These are phyloP conservation scores for Hirundichthys speculiger DNA, from an alignment of 2,113 vertebrate species.

Conservation along the genomic window DNA sequence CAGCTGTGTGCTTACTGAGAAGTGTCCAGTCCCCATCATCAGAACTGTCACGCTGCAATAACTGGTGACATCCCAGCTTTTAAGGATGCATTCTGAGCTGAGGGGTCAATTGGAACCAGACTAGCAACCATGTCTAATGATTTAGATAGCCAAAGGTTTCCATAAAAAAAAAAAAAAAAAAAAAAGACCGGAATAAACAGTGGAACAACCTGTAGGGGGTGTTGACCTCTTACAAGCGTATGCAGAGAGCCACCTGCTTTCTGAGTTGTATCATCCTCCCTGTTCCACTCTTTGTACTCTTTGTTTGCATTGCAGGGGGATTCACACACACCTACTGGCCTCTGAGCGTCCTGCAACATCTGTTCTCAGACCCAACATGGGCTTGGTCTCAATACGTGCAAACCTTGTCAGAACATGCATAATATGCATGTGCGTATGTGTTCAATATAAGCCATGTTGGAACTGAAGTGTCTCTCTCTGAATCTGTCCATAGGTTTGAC, in stretches of 20 bases:
- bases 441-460: not conserved
- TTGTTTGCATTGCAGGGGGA: slow-evolving; percentile 3
- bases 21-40: too few relatives aligned
- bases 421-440: not conserved
- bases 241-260: slow-evolving; percentile 6
- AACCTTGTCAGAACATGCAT: not conserved
- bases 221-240: slow-evolving; percentile 2
- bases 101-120: slow-evolving; percentile 8
- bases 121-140: slow-evolving; percentile 1
- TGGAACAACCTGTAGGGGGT: not conserved
- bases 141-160: slow-evolving; percentile 21
- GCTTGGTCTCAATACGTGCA: not conserved
- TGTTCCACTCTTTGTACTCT: not conserved
- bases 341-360: not conserved
- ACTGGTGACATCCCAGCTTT: slow-evolving; percentile 5
- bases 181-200: slow-evolving; percentile 1
- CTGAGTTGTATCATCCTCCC: slow-evolving; percentile 4
- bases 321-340: not conserved
- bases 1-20: too few relatives aligned
- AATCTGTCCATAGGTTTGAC: slow-evolving; percentile 84
- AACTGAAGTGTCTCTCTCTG: slow-evolving; percentile 17
- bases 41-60: not conserved
- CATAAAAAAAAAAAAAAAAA: slow-evolving; percentile 7
- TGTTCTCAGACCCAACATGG: not conserved
- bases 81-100: slow-evolving; percentile 11